Percentiles rank a stretch among this genome's conserved stretches.
These are phyloP conservation scores for Heliconius charithonia DNA, from an alignment of 2,888 invertebrate species.

Conservation along the genomic window DNA sequence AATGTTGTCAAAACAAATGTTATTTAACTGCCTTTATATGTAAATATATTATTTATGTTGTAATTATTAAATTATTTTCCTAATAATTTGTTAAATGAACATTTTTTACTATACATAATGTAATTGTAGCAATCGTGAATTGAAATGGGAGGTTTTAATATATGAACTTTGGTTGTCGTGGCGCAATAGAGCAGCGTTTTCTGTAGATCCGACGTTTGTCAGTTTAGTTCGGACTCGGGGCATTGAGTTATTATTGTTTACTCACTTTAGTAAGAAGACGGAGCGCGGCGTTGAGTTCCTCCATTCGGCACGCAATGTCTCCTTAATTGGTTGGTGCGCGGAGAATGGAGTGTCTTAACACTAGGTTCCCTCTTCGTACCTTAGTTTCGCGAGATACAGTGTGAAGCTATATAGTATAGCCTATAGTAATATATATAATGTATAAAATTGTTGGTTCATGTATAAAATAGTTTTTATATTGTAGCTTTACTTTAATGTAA, in stretches of 20 bases:
- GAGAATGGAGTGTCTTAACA: background rate
- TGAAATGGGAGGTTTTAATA: background rate
- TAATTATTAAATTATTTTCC: conserved; percentile 3
- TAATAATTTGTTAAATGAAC: background rate
- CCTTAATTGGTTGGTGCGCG: background rate
- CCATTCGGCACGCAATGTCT: background rate
- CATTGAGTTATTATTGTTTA: background rate
- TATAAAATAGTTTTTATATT: background rate
- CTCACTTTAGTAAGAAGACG: background rate
- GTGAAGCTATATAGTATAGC: background rate
- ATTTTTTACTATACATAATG: background rate
- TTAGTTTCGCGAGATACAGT: background rate
- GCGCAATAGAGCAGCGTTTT: too few species aligned
- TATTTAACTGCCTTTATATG: background rate
- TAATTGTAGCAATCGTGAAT: background rate
- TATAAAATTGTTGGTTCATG: background rate
- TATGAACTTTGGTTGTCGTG: too few species aligned
- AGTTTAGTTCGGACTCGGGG: background rate
- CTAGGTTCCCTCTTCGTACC: background rate
- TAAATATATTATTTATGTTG: background rate
- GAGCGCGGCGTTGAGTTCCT: background rate
- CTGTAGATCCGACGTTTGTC: background rate
- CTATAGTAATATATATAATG: background rate
- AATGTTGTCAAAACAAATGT: background rate
- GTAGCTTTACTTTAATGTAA: conserved; percentile 3